Percentiles rank a stretch among this genome's conserved stretches.
Conservation (phyloP, 2,113 vertebrate genomes). For the Tragelaphus scriptus region DNA sequence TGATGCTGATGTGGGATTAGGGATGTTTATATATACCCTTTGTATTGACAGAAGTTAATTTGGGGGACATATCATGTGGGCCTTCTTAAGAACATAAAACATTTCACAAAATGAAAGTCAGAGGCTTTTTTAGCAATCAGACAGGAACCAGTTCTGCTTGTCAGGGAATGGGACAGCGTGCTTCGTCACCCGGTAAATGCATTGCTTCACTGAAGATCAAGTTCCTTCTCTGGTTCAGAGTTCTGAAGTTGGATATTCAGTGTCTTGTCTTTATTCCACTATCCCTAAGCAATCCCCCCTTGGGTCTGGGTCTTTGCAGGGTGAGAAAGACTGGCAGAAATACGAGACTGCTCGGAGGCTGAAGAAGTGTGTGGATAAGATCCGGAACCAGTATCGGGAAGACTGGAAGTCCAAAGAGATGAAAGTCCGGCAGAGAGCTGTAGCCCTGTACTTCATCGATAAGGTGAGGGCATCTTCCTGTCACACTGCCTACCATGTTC, state of each 20-base stretch:
- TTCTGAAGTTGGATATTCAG: background rate
- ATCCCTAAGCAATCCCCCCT: background rate
- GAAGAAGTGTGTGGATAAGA: slow-evolving; percentile 94
- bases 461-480: slow-evolving; percentile 83
- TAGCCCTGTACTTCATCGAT: slow-evolving; percentile 96
- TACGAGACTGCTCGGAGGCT: slow-evolving; percentile 94
- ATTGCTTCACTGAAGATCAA: background rate
- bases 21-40: background rate
- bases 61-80: background rate
- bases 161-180: background rate
- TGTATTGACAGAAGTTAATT: slow-evolving; percentile 37
- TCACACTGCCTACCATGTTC: background rate
- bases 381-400: slow-evolving; percentile 92
- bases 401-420: slow-evolving; percentile 99
- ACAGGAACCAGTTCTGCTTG: background rate
- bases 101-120: background rate
- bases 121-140: background rate
- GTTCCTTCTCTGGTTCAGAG: background rate
- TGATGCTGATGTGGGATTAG: background rate
- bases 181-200: background rate
- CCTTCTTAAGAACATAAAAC: background rate
- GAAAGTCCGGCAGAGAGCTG: slow-evolving; percentile 95
- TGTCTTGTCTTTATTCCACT: background rate
- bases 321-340: slow-evolving; percentile 99
- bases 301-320: slow-evolving; percentile 78